A percentile compares a stretch with the other conserved stretches of the same genome.
Evolutionary conservation across 2,797 vertebrate genomes (phyloP).

Genomic region (Artibeus jamaicensis): DNA sequence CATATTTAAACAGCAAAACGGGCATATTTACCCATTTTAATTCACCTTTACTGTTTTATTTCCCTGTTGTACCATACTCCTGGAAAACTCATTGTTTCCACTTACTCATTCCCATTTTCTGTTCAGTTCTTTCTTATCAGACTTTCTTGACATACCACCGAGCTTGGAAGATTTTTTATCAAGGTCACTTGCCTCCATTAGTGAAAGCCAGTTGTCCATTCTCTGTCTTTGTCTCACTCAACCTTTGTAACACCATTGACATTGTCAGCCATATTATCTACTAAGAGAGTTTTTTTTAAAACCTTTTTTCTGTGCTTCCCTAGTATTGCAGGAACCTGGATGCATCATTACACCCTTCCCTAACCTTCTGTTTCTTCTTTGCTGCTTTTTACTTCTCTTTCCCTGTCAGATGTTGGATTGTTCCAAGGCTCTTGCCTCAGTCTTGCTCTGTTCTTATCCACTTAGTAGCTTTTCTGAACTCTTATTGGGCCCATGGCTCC

Average conservation of each 20-base stretch:
- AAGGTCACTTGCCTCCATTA: neutral
- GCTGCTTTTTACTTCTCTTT: neutral
- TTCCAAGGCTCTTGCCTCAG: neutral
- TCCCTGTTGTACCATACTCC: neutral
- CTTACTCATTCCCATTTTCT: neutral
- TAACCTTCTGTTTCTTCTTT: neutral
- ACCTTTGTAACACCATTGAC: neutral
- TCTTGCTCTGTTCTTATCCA: neutral
- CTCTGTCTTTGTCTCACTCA: neutral
- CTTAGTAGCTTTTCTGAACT: neutral
- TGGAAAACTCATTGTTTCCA: neutral
- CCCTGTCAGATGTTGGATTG: neutral
- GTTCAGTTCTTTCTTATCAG: neutral
- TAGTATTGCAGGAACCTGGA: neutral
- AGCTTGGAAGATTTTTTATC: neutral
- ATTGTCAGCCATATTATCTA: neutral
- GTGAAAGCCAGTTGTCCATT: neutral
- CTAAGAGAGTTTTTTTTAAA: too few species aligned
- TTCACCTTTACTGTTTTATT: neutral
- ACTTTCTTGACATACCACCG: neutral
- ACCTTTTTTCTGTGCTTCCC: neutral
- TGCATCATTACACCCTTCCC: neutral
- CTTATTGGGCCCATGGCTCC: neutral
- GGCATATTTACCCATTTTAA: neutral
- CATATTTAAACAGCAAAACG: neutral